Conservation (phyloP, 2,888 invertebrate genomes). For the Hybos culiciformis region DNA sequence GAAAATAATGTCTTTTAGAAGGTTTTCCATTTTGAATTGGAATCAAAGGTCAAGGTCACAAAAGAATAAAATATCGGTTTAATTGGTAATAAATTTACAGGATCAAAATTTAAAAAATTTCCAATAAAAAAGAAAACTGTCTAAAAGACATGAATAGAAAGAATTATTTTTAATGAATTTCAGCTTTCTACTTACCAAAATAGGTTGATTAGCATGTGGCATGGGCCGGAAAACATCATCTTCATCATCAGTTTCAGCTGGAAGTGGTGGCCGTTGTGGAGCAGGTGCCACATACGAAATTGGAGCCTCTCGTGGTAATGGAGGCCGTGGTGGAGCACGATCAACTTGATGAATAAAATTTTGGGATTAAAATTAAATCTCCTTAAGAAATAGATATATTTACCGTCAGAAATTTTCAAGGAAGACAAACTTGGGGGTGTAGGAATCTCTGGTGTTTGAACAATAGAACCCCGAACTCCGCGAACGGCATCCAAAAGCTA, state of each 20-base stretch:
- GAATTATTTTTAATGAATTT: too few species aligned
- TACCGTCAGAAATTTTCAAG: slow-evolving; percentile 34
- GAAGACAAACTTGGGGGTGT: slow-evolving; percentile 53
- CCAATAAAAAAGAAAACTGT: too few species aligned
- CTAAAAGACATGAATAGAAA: too few species aligned
- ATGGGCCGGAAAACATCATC: slow-evolving; percentile 84
- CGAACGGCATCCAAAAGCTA: slow-evolving; percentile 68
- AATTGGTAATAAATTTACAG: too few species aligned
- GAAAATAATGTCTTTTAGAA: too few species aligned
- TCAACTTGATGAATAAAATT: slow-evolving; percentile 25
- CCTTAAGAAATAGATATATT: slow-evolving; percentile 26
- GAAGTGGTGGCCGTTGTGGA: slow-evolving; percentile 79
- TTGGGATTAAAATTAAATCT: too few species aligned
- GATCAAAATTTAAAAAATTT: too few species aligned
- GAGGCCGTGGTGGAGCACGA: slow-evolving; percentile 52
- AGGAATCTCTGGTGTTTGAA: slow-evolving; percentile 44
- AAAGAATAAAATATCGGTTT: too few species aligned
- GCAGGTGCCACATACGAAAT: slow-evolving; percentile 84
- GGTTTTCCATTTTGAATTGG: too few species aligned
- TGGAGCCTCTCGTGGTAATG: slow-evolving; percentile 56
- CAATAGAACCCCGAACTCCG: slow-evolving; percentile 65
- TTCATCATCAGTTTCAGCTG: slow-evolving; percentile 95
- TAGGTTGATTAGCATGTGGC: slow-evolving; percentile 91
- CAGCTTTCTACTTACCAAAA: slow-evolving; percentile 84
- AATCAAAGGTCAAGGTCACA: too few species aligned